Percentiles rank a stretch among this genome's conserved stretches.
phyloP scores from a whole-genome alignment of 2,888 invertebrate genomes.

The Branchipolynoe longqiensis region DNA sequence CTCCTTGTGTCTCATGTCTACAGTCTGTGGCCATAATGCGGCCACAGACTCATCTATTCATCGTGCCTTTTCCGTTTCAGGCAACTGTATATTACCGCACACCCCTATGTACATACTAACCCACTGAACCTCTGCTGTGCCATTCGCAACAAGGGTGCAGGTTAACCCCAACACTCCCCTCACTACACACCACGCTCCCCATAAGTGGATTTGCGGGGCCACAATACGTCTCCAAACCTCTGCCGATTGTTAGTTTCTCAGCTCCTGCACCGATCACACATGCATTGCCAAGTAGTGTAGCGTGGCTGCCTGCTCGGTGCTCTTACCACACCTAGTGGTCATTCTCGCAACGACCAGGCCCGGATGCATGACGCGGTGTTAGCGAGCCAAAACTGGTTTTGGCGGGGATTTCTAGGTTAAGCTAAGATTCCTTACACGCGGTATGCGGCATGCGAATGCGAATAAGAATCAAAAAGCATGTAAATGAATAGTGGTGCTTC shows the following conservation, averaged over 20 bases:
- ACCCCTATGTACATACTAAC: constrained; percentile 25
- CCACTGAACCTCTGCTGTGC: not conserved
- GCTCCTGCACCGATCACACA: constrained; percentile 18
- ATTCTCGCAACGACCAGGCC: constrained; percentile 3
- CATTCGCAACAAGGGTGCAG: not conserved
- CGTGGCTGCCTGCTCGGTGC: not conserved
- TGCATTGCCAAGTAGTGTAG: constrained; percentile 23
- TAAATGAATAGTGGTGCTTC: too few species aligned
- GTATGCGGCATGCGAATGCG: too few species aligned
- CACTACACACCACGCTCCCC: not conserved
- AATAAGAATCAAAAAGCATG: too few species aligned
- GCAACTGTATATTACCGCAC: not conserved
- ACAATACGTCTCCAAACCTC: not conserved
- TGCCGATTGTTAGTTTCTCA: not conserved
- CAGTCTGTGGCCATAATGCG: constrained; percentile 22
- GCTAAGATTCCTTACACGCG: too few species aligned
- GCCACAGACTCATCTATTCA: not conserved
- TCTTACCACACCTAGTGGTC: not conserved
- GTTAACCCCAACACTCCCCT: not conserved
- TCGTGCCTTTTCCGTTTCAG: constrained; percentile 26
- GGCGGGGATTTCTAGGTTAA: too few species aligned
- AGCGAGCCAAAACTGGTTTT: too few species aligned
- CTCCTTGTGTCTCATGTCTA: constrained; percentile 1
- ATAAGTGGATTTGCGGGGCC: not conserved
- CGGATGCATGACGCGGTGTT: too few species aligned